Evolutionary conservation across 2,888 invertebrate genomes (phyloP).

Genomic region (Catocala nupta): DNA sequence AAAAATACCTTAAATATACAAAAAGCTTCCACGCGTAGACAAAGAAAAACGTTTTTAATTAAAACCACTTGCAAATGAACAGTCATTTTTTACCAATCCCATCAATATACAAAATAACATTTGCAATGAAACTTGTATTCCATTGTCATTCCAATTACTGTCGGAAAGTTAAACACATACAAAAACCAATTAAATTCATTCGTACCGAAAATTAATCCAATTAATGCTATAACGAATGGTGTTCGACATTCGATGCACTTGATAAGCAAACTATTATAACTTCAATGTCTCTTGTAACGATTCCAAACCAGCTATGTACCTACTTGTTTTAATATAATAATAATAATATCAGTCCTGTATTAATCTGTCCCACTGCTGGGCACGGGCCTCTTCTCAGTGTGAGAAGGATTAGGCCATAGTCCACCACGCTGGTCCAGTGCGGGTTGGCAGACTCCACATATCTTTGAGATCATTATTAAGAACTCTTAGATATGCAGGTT

Average conservation of each 20-base stretch:
- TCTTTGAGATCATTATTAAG: no score
- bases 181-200: conserved; percentile 45
- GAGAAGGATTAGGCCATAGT: no score
- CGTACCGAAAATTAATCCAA: conserved; percentile 47
- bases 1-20: no score
- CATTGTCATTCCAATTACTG: conserved; percentile 31
- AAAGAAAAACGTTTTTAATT: background rate
- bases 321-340: no score
- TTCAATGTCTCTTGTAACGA: conserved; percentile 6
- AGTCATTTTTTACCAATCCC: background rate
- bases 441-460: no score
- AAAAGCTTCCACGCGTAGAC: background rate
- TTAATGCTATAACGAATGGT: conserved; percentile 26
- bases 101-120: conserved; percentile 1
- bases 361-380: no score
- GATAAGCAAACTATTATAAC: conserved; percentile 7
- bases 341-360: no score
- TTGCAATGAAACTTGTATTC: conserved; percentile 8
- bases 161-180: conserved; percentile 33
- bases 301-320: no score
- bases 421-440: no score
- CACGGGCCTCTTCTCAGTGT: no score
- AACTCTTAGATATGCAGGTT: no score
- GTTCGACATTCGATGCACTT: conserved; percentile 20
- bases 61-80: background rate